A percentile compares a stretch with the other conserved stretches of the same genome.
Evolutionary conservation across 1,140 invertebrate species (phyloP).

Genomic region (Listronotus bonariensis): DNA sequence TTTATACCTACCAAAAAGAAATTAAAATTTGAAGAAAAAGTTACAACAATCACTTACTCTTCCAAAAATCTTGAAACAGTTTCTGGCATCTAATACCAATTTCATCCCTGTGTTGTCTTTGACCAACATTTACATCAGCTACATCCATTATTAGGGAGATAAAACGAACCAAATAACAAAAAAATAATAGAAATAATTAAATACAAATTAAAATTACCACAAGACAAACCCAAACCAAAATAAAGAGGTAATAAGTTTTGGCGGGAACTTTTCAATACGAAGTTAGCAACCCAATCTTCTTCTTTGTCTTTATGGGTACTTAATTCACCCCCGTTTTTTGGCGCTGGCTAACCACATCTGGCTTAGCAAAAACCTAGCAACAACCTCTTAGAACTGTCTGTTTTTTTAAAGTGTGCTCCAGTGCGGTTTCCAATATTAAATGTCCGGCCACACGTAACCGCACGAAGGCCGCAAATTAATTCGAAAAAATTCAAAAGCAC

Average conservation of each 20-base stretch:
- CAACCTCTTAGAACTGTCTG: no score
- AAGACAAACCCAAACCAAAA: slow-evolving; percentile 51
- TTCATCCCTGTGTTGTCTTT: slow-evolving; percentile 75
- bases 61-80: slow-evolving; percentile 92
- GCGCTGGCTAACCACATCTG: no score
- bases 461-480: no score
- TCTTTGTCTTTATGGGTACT: no score
- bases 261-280: slow-evolving; percentile 28
- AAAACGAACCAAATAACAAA: no score
- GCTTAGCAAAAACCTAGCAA: no score
- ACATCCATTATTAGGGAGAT: slow-evolving; percentile 57
- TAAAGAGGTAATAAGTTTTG: slow-evolving; percentile 33
- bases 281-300: slow-evolving; percentile 28
- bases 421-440: no score
- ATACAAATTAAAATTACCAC: slow-evolving; percentile 10
- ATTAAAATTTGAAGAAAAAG: not conserved
- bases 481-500: no score
- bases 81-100: slow-evolving; percentile 92
- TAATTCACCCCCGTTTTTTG: no score
- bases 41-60: slow-evolving; percentile 71
- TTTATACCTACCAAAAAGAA: slow-evolving; percentile 65
- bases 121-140: slow-evolving; percentile 55
- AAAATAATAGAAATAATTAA: not conserved
- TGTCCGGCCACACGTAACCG: no score
- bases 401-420: no score